Evolutionary conservation across 2,888 invertebrate genomes (phyloP).

Genomic region (Ectemnius lituratus): DNA sequence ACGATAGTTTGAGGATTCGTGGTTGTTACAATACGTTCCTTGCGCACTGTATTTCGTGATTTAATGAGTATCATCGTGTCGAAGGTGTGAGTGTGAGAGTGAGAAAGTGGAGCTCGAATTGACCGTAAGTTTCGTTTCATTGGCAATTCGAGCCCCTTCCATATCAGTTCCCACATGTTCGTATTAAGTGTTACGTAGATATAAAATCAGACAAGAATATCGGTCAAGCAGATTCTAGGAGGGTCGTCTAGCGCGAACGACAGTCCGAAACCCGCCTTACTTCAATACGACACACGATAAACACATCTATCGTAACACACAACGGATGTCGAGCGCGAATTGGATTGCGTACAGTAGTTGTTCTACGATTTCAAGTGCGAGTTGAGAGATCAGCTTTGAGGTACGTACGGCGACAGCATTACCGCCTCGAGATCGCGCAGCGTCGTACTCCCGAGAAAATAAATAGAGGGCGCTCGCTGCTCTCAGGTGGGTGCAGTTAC

Average conservation of each 20-base stretch:
- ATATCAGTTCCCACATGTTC: slow-evolving; percentile 7
- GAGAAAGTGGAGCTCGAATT: neutral
- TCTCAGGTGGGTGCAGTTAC: slow-evolving; percentile 44
- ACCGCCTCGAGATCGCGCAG: neutral
- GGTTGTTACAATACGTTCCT: neutral
- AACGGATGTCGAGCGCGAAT: no score
- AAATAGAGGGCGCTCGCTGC: neutral
- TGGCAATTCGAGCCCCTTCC: neutral
- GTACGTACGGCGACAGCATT: neutral
- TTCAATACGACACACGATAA: no score
- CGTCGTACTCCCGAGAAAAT: neutral
- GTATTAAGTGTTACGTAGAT: neutral
- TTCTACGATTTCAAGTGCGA: neutral
- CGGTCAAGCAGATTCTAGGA: no score
- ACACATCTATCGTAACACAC: no score
- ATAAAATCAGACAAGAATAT: neutral
- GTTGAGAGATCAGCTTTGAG: neutral
- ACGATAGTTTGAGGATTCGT: neutral
- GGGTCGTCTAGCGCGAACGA: no score
- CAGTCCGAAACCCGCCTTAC: no score
- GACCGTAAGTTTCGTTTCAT: neutral
- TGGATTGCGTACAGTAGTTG: no score
- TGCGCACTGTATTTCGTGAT: neutral
- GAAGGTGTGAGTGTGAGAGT: no score
- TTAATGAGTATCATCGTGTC: neutral